These are phyloP conservation scores for Ceryle rudis DNA, from an alignment of 2,797 vertebrate species.

Conservation along the genomic window DNA sequence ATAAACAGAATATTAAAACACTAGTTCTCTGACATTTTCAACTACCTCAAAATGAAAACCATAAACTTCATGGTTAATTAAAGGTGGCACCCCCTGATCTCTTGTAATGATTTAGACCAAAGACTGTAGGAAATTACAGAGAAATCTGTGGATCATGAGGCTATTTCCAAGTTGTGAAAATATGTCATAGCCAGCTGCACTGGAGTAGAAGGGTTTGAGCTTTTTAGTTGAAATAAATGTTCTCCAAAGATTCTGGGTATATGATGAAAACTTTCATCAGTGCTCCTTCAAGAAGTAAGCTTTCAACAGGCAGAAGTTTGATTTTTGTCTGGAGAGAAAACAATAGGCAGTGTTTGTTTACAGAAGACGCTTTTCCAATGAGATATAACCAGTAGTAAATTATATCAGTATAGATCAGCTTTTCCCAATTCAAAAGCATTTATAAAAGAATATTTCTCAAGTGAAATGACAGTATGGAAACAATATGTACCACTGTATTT, in stretches of 20 bases:
- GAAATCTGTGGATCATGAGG: slow-evolving; percentile 58
- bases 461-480: neutral
- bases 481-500: neutral
- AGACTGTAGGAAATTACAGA: neutral
- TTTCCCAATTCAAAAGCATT: neutral
- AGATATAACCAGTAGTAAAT: neutral
- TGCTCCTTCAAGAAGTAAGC: slow-evolving; percentile 78
- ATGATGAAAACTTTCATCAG: slow-evolving; percentile 79
- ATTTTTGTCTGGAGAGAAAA: slow-evolving; percentile 56
- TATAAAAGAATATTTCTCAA: neutral
- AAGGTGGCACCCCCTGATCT: neutral
- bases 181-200: slow-evolving; percentile 83
- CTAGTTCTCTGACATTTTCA: neutral
- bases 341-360: neutral
- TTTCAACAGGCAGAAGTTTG: slow-evolving; percentile 77
- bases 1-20: neutral
- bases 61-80: neutral
- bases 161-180: slow-evolving; percentile 85
- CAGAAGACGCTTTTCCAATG: neutral
- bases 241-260: slow-evolving; percentile 80
- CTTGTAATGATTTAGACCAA: neutral
- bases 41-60: neutral
- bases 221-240: slow-evolving; percentile 82
- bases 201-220: slow-evolving; percentile 80
- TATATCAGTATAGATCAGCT: neutral